Evolutionary conservation across 1,140 invertebrate genomes (phyloP).

Genomic region (Anastatus disparis): DNA sequence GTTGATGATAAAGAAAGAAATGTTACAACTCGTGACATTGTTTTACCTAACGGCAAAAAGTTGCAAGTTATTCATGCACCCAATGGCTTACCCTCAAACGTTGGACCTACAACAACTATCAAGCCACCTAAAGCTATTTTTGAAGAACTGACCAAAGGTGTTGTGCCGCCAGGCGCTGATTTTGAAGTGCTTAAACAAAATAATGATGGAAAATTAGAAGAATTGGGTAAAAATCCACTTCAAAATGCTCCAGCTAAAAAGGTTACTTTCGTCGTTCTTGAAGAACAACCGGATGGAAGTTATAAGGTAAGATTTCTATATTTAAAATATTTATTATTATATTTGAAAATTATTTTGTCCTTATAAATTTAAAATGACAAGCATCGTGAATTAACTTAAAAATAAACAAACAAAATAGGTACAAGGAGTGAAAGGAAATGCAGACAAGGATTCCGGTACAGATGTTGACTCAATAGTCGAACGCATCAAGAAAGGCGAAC

Average conservation of each 20-base stretch:
- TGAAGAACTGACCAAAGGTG: slow-evolving; percentile 81
- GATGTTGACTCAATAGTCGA: slow-evolving; percentile 84
- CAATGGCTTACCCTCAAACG: slow-evolving; percentile 50
- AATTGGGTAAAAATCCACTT: slow-evolving; percentile 72
- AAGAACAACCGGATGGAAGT: slow-evolving; percentile 84
- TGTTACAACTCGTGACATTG: slow-evolving; percentile 77
- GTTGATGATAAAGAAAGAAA: slow-evolving; percentile 73
- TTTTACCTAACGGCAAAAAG: slow-evolving; percentile 78
- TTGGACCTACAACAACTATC: slow-evolving; percentile 63
- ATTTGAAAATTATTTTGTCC: too few relatives aligned
- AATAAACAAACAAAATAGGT: slow-evolving; percentile 24
- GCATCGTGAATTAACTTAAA: too few relatives aligned
- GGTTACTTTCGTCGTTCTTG: slow-evolving; percentile 85
- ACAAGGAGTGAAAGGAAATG: slow-evolving; percentile 68
- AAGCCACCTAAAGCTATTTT: slow-evolving; percentile 70
- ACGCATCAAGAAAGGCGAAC: slow-evolving; percentile 82
- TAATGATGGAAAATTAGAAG: slow-evolving; percentile 77
- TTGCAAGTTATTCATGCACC: slow-evolving; percentile 72
- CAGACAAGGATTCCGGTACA: slow-evolving; percentile 72
- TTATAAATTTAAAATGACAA: too few relatives aligned
- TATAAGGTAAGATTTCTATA: slow-evolving; percentile 77
- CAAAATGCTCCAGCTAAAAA: slow-evolving; percentile 78
- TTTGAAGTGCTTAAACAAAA: slow-evolving; percentile 81
- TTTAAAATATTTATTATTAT: too few relatives aligned
- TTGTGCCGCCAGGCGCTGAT: slow-evolving; percentile 78